Base-by-base conservation (phyloP, 2,113 vertebrate genomes). In the Paratilapia polleni region DNA sequence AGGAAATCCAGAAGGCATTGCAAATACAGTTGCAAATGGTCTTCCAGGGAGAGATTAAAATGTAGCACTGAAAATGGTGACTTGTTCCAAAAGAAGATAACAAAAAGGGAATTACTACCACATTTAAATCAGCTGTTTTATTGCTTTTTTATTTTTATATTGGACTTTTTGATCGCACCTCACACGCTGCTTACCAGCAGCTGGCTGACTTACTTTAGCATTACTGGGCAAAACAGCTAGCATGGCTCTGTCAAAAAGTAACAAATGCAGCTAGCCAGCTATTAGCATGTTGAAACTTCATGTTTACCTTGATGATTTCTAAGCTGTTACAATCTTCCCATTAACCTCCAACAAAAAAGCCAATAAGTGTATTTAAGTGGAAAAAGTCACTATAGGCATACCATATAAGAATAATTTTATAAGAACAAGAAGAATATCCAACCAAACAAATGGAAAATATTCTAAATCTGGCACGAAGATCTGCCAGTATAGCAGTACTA, bases 401-500 rank as follows among this genome's bases (percentile, higher is more conserved):
- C 10, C 49, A 60, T n/a, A 49, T 26, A 22, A 8, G 2, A 88
- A 77, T 62, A 22, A n/a, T n/a, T n/a, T n/a, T n/a, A 49, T 26
- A 22, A 8, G 2, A 88, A 77, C 58, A 22, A 63, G 66, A 74
- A 62, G 52, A 26, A 73, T 26, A 24, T 4, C 8, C 11, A 54
- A 36, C 3, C 38, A 60, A 57, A 34, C n/a, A 38, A 52, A 1
- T 61, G 11, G 6, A 31, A 64, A 54, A 78, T 28, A 31, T n/a
- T 47, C 3, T n/a, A 57, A 78, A 62, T 2, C 57, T 17, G 17
- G 6, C n/a, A 82, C 41, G 6, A 70, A 54, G 8, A 66, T 57
- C 47, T 75, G 36, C 36, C 2, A 20, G 20, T 22, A 56, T n/a
- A 77, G 15, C 14, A 77, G 24, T 58, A 91, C 96, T 94, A 93